A percentile compares a stretch with the other conserved stretches of the same genome.
These are phyloP conservation scores for Helostoma temminkii DNA, from an alignment of 2,797 vertebrate species.

Conservation along the genomic window DNA sequence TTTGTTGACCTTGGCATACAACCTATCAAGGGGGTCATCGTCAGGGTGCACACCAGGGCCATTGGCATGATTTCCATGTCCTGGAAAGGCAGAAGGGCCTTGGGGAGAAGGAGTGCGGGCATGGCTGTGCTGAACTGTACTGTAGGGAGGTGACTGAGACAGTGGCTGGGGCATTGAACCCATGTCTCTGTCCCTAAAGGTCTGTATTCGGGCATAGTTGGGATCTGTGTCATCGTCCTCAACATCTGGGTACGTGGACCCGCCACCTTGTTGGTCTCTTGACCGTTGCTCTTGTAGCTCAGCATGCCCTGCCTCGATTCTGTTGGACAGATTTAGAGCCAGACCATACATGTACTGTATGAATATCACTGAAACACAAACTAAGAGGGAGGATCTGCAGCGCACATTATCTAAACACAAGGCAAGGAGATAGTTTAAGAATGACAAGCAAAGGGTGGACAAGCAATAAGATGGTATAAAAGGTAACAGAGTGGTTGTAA, in stretches of 20 bases:
- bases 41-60: conserved; percentile 78
- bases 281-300: conserved; percentile 88
- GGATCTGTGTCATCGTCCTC: conserved; percentile 95
- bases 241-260: conserved; percentile 80
- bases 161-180: conserved; percentile 65
- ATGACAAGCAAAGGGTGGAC: background rate
- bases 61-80: conserved; percentile 75
- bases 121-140: conserved; percentile 74
- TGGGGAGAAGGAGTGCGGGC: conserved; percentile 85
- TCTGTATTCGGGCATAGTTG: conserved; percentile 94
- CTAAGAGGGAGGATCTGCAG: no score
- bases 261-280: conserved; percentile 76
- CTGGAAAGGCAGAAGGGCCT: conserved; percentile 77
- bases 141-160: conserved; percentile 82
- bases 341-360: background rate
- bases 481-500: conserved; percentile 4
- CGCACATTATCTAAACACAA: no score
- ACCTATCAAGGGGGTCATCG: conserved; percentile 89
- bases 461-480: no score
- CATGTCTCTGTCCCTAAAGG: conserved; percentile 86
- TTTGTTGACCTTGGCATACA: conserved; percentile 98
- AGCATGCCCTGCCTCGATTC: conserved; percentile 92
- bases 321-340: conserved; percentile 64
- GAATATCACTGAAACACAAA: background rate
- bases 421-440: background rate